These are phyloP conservation scores for Octodonta nipae DNA, from an alignment of 2,888 invertebrate genomes.

Conservation along the genomic window DNA sequence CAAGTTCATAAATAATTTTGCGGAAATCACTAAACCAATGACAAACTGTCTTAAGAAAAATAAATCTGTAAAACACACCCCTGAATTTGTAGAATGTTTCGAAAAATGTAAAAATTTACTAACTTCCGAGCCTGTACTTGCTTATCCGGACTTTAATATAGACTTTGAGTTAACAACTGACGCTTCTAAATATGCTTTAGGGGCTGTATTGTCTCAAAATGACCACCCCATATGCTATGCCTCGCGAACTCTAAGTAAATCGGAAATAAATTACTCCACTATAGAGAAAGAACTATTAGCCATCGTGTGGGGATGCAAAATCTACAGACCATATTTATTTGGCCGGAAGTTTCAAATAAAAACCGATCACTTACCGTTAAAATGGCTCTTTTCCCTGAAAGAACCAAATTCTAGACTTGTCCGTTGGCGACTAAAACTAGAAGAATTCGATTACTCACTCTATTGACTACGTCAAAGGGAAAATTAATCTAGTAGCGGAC, in stretches of 20 bases:
- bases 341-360: slow-evolving; percentile 26
- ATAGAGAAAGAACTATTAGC: slow-evolving; percentile 25
- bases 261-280: slow-evolving; percentile 20
- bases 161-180: slow-evolving; percentile 22
- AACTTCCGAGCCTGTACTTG: neutral
- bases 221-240: slow-evolving; percentile 27
- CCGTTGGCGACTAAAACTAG: slow-evolving; percentile 22
- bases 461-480: slow-evolving; percentile 21
- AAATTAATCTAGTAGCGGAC: slow-evolving; percentile 18
- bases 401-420: slow-evolving; percentile 20
- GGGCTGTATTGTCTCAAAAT: slow-evolving; percentile 23
- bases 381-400: slow-evolving; percentile 24
- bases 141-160: neutral
- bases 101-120: slow-evolving; percentile 12
- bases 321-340: slow-evolving; percentile 28
- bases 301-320: slow-evolving; percentile 21
- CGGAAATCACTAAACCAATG: slow-evolving; percentile 9
- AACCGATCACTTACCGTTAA: slow-evolving; percentile 27
- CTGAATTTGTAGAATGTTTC: slow-evolving; percentile 10
- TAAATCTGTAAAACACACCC: slow-evolving; percentile 7
- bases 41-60: slow-evolving; percentile 13
- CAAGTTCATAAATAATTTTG: slow-evolving; percentile 11
- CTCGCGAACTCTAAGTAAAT: slow-evolving; percentile 20
- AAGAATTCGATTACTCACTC: slow-evolving; percentile 25
- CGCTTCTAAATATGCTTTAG: slow-evolving; percentile 21